Conservation (phyloP, 2,113 vertebrate species). For the Cyanoderma ruficeps region DNA sequence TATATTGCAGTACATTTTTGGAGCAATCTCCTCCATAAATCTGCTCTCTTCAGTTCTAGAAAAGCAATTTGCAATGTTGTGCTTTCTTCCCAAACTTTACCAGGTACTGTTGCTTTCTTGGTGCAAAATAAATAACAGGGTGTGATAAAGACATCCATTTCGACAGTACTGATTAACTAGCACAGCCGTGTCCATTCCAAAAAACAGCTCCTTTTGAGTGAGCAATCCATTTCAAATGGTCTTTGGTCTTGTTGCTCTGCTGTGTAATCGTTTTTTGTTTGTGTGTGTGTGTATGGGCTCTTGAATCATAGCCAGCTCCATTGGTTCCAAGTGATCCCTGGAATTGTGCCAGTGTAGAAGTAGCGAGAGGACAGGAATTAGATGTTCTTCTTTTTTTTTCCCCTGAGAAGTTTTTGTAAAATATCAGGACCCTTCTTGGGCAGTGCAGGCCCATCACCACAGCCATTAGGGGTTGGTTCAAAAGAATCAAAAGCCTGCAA, state of each 20-base stretch:
- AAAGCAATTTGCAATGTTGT: slow-evolving; percentile 35
- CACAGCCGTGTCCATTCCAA: slow-evolving; percentile 16
- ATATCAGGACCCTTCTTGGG: neutral
- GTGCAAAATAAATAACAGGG: slow-evolving; percentile 43
- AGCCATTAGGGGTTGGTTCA: neutral
- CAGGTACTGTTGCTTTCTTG: neutral
- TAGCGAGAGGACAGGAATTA: neutral
- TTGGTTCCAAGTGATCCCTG: slow-evolving; percentile 30
- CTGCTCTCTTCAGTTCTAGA: slow-evolving; percentile 23
- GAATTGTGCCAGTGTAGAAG: slow-evolving; percentile 2
- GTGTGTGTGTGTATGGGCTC: neutral
- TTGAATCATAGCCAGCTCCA: slow-evolving; percentile 40
- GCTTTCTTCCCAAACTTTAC: slow-evolving; percentile 18
- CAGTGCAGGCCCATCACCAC: neutral
- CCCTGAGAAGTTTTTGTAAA: neutral
- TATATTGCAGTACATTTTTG: slow-evolving; percentile 34
- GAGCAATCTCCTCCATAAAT: slow-evolving; percentile 41
- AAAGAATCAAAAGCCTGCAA: neutral
- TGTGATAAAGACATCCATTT: slow-evolving; percentile 54
- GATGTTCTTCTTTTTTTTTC: accelerated
- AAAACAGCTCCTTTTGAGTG: slow-evolving; percentile 37
- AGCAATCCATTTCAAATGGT: slow-evolving; percentile 59
- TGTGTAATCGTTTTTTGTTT: slow-evolving; percentile 54
- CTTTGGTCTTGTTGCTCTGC: slow-evolving; percentile 45
- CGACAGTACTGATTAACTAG: slow-evolving; percentile 25